These are phyloP conservation scores for Amphipyra tragopoginis DNA, from an alignment of 2,888 invertebrate genomes.

Conservation along the genomic window DNA sequence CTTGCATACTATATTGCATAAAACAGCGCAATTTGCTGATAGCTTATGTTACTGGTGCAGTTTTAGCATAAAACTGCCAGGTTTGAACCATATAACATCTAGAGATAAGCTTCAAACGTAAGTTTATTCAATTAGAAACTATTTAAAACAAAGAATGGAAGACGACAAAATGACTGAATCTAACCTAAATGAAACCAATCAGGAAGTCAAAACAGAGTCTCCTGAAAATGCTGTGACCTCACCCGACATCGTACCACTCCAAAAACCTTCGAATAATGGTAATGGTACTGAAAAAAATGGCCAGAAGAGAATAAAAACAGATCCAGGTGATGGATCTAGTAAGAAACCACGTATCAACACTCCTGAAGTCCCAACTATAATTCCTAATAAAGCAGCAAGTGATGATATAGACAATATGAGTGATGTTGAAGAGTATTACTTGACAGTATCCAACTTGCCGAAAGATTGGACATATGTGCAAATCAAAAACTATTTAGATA, in stretches of 20 bases:
- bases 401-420: slow-evolving; percentile 5
- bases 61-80: not conserved
- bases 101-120: not conserved
- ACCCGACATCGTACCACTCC: slow-evolving; percentile 1
- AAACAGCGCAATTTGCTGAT: not conserved
- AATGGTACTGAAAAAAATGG: slow-evolving; percentile 23
- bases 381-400: not conserved
- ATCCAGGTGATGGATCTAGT: slow-evolving; percentile 8
- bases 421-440: slow-evolving; percentile 28
- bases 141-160: slow-evolving; percentile 16
- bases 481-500: slow-evolving; percentile 64
- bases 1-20: not conserved
- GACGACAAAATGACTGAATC: slow-evolving; percentile 9
- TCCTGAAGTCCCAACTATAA: not conserved
- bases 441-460: slow-evolving; percentile 34
- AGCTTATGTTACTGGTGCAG: not conserved
- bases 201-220: slow-evolving; percentile 6
- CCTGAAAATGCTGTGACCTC: not conserved
- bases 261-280: slow-evolving; percentile 1
- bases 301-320: slow-evolving; percentile 22
- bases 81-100: not conserved
- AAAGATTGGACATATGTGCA: slow-evolving; percentile 47
- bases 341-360: slow-evolving; percentile 30
- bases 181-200: not conserved
- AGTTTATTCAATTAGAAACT: not conserved